Base-by-base conservation (phyloP, 2,797 vertebrate genomes). In the Macropus fuliginosus region DNA sequence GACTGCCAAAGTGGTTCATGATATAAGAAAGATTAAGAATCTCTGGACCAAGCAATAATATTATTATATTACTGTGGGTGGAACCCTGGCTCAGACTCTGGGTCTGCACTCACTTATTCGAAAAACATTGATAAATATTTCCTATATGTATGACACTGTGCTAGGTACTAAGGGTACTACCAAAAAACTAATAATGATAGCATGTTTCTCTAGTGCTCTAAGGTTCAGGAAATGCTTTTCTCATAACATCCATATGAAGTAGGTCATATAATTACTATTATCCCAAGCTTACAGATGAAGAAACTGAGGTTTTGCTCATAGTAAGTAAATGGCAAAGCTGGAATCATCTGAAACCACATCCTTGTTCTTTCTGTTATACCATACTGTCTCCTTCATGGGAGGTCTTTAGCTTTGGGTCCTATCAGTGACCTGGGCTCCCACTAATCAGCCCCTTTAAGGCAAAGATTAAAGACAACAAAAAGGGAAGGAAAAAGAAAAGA, bases 251-350 rank as follows among this genome's bases (percentile, higher is more conserved):
- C 52, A 1, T 8, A 28, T 9, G 28, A 59, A 3, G 31, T 40
- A 10, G 18, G 4, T 16, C 5, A 46, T 1, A 10, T 50, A 46
- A 87, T 87, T 3, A 87, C 56, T 54, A 29, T 55, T 81, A 16
- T 87, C 91, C 74, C 62, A 18, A 59, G 74, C 92, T 56, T 46
- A 54, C 4, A 59, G 95, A 92, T 13, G n/a, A 96, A 46, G 54
- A 91, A 31, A 56, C 1, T 6, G 34, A 92, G 54, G 56, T 54
- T 91, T 28, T 10, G 11, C 56, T 13, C n/a, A 34, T 9, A 0
- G 27, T 93, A 14, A 93, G 54, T 16, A 29, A 59, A 59, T 81
- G 92, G 14, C 93, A n/a, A 74, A 27, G 55, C 56, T 46, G 40
- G 14, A 31, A n/a, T 1, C 4, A 9, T 90, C 31, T 14, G 0